phyloP scores from a whole-genome alignment of 2,888 invertebrate species.

The Eulithis prunata region DNA sequence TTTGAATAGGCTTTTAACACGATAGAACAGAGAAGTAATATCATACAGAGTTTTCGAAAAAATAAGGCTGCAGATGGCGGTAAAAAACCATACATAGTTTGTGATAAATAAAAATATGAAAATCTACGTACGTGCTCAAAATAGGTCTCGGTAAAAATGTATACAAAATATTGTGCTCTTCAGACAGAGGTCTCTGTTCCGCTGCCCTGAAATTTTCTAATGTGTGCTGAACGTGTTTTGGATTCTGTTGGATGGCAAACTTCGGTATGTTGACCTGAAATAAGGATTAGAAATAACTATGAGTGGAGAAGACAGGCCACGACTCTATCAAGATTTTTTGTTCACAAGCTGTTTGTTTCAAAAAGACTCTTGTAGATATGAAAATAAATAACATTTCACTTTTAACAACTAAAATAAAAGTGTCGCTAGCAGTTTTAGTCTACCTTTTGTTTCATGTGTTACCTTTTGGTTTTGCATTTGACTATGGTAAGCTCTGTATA shows the following conservation, averaged over 20 bases:
- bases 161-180: conserved; percentile 17
- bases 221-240: background rate
- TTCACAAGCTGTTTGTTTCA: too few species aligned
- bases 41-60: too few species aligned
- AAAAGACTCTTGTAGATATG: too few species aligned
- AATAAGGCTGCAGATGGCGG: background rate
- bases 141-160: conserved; percentile 4
- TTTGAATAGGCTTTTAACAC: background rate
- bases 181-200: conserved; percentile 18
- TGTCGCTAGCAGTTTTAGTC: too few species aligned
- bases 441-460: background rate
- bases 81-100: too few species aligned
- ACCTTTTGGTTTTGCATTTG: conserved; percentile 40
- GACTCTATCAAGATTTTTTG: too few species aligned
- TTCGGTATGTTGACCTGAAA: conserved; percentile 25
- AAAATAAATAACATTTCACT: too few species aligned
- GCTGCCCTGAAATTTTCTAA: conserved; percentile 3
- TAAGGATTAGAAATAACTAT: background rate
- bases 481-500: conserved; percentile 44
- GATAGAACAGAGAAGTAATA: too few species aligned
- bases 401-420: too few species aligned
- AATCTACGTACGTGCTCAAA: conserved; percentile 26
- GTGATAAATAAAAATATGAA: background rate
- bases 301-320: too few species aligned
- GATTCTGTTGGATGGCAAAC: conserved; percentile 13